Evolutionary conservation across 2,888 invertebrate species (phyloP).

Genomic region (Drosophila silvestris): DNA sequence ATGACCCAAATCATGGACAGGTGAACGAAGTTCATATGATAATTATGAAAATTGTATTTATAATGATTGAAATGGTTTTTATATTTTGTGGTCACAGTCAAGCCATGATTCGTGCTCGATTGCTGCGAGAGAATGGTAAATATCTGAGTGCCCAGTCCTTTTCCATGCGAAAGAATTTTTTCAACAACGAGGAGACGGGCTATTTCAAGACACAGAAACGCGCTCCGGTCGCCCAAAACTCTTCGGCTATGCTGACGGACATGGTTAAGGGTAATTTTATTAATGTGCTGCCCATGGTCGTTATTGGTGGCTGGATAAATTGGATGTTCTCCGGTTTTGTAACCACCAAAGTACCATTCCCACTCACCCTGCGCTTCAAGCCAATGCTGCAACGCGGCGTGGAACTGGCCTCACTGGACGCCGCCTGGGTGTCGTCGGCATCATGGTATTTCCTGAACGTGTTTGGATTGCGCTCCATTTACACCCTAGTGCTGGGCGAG

Average conservation of each 20-base stretch:
- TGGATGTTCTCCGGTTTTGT: conserved; percentile 99
- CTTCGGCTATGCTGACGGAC: conserved; percentile 99
- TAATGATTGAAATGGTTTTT: not conserved
- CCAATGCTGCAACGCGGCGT: conserved; percentile 99
- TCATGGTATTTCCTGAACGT: conserved; percentile 99
- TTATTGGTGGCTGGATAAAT: conserved; percentile 99
- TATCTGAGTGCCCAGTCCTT: conserved; percentile 96
- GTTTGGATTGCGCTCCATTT: conserved; percentile 98
- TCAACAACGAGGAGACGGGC: conserved; percentile 97
- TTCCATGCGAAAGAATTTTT: conserved; percentile 96
- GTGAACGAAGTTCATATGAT: conserved; percentile 85
- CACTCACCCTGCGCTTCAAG: conserved; percentile 98
- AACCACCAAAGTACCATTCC: conserved; percentile 99
- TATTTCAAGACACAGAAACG: conserved; percentile 97
- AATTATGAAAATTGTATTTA: not conserved
- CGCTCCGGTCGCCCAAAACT: conserved; percentile 93
- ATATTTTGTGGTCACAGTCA: conserved; percentile 88
- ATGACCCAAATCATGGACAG: conserved; percentile 97
- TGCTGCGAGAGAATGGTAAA: conserved; percentile 98
- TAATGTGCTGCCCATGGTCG: conserved; percentile 99
- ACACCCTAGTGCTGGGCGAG: conserved; percentile 98
- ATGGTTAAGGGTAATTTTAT: conserved; percentile 99
- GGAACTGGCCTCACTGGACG: conserved; percentile 97
- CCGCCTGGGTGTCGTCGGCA: conserved; percentile 99
- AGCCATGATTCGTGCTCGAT: conserved; percentile 96